Percentiles rank a stretch among this genome's conserved stretches.
These are phyloP conservation scores for Willisornis vidua DNA, from an alignment of 2,113 vertebrate species.

Conservation along the genomic window DNA sequence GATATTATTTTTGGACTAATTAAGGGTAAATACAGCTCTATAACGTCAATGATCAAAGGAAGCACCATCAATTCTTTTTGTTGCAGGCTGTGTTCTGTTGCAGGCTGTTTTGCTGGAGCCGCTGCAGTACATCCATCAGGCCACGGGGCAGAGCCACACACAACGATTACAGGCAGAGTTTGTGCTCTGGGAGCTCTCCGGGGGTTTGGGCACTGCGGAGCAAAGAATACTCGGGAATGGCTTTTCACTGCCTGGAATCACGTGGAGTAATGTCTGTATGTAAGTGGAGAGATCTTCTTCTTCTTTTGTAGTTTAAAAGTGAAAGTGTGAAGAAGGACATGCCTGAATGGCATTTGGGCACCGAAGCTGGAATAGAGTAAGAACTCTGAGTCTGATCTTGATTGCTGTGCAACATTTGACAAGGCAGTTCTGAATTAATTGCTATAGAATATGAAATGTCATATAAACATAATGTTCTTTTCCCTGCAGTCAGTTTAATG, in stretches of 20 bases:
- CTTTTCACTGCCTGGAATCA: background rate
- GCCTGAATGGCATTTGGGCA: background rate
- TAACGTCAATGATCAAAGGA: background rate
- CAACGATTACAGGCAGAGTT: background rate
- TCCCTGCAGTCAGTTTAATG: too few species aligned
- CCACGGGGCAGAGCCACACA: conserved; percentile 32
- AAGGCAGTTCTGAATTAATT: background rate
- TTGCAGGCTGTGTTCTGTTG: too few species aligned
- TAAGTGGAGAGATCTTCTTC: background rate
- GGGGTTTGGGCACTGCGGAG: background rate
- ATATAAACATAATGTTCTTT: background rate
- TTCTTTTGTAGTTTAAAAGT: background rate
- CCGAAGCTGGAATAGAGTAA: background rate
- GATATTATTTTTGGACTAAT: fast-evolving
- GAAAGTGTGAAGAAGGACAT: background rate
- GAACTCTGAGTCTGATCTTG: background rate
- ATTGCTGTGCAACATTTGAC: background rate
- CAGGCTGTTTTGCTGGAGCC: background rate
- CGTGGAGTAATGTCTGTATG: background rate
- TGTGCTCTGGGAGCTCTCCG: background rate
- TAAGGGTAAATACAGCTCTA: fast-evolving
- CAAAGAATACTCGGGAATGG: background rate
- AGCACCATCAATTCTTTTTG: too few species aligned
- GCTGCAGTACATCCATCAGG: background rate
- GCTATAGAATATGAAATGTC: background rate